phyloP scores from a whole-genome alignment of 2,797 vertebrate genomes.

The Merluccius polli region DNA sequence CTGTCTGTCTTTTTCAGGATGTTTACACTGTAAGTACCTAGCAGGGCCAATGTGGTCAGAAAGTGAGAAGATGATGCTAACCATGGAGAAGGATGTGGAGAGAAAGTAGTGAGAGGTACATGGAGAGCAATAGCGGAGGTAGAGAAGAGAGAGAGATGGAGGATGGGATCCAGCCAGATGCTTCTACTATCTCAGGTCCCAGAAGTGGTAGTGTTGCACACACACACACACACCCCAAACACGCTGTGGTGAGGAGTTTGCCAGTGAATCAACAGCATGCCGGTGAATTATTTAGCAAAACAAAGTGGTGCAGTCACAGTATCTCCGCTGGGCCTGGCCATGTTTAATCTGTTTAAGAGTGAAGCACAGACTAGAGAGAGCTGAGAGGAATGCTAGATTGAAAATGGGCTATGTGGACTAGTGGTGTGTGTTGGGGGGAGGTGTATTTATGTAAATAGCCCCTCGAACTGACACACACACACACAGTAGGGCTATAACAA shows the following conservation, averaged over 20 bases:
- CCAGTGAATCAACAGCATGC: slow-evolving; percentile 6
- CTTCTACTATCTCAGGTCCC: not conserved
- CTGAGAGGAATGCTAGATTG: not conserved
- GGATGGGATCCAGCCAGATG: slow-evolving; percentile 1
- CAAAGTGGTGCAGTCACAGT: slow-evolving; percentile 9
- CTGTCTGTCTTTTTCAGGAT: too few relatives aligned
- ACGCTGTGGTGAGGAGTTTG: not conserved
- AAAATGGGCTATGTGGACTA: not conserved
- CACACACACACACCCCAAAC: not conserved
- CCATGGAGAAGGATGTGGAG: not conserved
- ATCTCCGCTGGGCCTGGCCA: not conserved
- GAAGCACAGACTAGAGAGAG: not conserved
- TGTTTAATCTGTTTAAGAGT: not conserved
- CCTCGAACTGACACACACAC: not conserved
- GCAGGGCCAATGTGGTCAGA: not conserved
- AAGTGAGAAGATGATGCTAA: not conserved
- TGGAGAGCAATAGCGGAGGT: not conserved
- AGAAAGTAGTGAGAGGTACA: not conserved
- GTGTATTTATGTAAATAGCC: not conserved
- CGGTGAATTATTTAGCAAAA: slow-evolving; percentile 10
- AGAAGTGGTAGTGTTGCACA: not conserved
- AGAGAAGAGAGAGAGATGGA: not conserved
- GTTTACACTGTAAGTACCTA: not conserved
- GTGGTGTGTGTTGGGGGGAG: not conserved
- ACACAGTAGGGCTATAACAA: not conserved